Evolutionary conservation across 2,113 vertebrate genomes (phyloP), one percentile per base, ranked within the genome.

Genomic region (Nycticebus coucang): DNA sequence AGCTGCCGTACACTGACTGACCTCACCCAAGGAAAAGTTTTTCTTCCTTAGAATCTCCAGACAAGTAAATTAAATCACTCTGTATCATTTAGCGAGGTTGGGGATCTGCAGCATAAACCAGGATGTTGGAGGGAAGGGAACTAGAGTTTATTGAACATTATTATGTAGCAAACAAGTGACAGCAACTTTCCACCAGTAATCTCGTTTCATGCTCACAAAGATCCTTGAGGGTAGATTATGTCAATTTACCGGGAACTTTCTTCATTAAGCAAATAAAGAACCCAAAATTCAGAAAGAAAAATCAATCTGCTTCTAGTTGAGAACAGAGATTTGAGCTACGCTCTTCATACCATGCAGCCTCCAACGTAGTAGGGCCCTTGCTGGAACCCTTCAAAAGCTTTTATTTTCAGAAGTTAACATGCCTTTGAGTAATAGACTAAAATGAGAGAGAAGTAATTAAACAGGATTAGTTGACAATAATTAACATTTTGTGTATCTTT

Each of bases 11-110:
- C 11, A 68, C 71, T 87, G 37, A 68, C 71, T 89, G 37, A 92
- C 45, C n/a, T 93, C 90, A 93, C n/a, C 21, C 14, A 69, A 45
- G 14, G 55, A 88, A 94, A 93, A 90, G 37, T 10, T 64, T 21
- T 78, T 92, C 55, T 90, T 90, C 37, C 15, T 30, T 84, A 89
- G 69, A 55, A 41, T 92, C 66, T 79, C 19, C 62, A 93, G 74
- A 57, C 15, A 85, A 89, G 59, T 30, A 24, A 5, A 45, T 41
- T 72, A 21, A 60, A 57, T 68, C 7, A 22, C 85, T 60, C 15
- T 50, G 19, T 64, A 71, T 59, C 41, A 83, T 79, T 84, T 89
- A 24, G 3, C 13, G 80, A 91, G 30, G 3, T 7, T 74, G 14
- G 69, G 11, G 35, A 72, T 45, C 15, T 33, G 28, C 9, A 72